Conservation (phyloP, 1,140 invertebrate genomes). For the Drepana arcuata region DNA sequence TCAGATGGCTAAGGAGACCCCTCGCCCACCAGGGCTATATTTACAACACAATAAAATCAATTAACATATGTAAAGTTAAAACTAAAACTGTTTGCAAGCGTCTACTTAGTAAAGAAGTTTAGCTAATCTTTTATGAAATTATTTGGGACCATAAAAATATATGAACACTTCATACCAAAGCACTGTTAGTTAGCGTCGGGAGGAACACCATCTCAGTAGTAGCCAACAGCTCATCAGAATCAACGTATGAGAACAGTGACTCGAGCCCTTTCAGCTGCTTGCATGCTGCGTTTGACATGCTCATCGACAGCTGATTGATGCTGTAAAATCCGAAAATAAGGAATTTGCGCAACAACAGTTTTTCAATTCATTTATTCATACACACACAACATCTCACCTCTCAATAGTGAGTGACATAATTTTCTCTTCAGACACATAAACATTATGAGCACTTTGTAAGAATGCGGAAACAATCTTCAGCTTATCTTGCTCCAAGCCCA, state of each 20-base stretch:
- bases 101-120: background rate
- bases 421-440: background rate
- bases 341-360: background rate
- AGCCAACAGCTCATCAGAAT: slow-evolving; percentile 33
- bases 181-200: slow-evolving; percentile 21
- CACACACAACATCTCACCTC: background rate
- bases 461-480: background rate
- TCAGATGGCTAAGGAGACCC: too few species aligned
- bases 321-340: slow-evolving; percentile 1
- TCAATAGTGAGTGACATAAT: background rate
- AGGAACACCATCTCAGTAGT: slow-evolving; percentile 35
- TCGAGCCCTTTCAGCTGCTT: slow-evolving; percentile 18
- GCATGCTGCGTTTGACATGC: slow-evolving; percentile 4
- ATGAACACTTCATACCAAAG: slow-evolving; percentile 18
- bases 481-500: background rate
- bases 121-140: background rate
- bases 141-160: too few species aligned
- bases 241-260: slow-evolving; percentile 29
- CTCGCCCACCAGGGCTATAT: too few species aligned
- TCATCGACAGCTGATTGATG: slow-evolving; percentile 1
- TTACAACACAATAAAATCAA: too few species aligned
- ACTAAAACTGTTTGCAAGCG: too few species aligned
- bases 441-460: background rate
- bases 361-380: background rate
- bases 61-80: too few species aligned